A percentile compares a stretch with the other conserved stretches of the same genome.
Evolutionary conservation across 2,888 invertebrate species (phyloP).

Genomic region (Linyphia triangularis): DNA sequence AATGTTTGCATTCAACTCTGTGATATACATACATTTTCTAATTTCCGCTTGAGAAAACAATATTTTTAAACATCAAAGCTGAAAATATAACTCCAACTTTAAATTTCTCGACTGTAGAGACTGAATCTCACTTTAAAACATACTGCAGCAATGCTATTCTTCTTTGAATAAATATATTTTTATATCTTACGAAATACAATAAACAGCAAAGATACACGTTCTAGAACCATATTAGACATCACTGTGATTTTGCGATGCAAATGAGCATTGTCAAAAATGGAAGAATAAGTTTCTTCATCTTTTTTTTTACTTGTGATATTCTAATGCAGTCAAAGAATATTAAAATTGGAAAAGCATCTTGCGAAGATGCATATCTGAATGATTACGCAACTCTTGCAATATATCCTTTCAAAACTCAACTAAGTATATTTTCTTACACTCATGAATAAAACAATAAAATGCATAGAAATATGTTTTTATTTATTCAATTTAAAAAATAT

Average conservation of each 20-base stretch:
- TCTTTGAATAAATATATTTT: too few species aligned
- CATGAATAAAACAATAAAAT: neutral
- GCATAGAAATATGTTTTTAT: neutral
- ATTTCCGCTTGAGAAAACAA: too few species aligned
- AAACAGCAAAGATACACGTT: neutral
- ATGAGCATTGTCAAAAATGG: neutral
- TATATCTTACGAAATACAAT: neutral
- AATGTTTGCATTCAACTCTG: too few species aligned
- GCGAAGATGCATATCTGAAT: neutral
- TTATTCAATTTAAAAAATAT: neutral
- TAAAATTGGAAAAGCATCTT: neutral
- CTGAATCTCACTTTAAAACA: too few species aligned
- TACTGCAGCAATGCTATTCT: too few species aligned
- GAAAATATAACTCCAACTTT: too few species aligned
- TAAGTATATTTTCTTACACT: neutral
- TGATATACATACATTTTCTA: too few species aligned
- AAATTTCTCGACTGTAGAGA: too few species aligned
- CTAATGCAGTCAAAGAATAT: neutral
- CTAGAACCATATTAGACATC: too few species aligned
- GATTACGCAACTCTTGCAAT: neutral
- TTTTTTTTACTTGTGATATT: neutral
- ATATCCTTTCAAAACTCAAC: neutral
- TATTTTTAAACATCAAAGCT: too few species aligned
- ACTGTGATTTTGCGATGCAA: neutral
- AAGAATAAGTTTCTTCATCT: conserved; percentile 3